Evolutionary conservation across 2,797 vertebrate species (phyloP).

Genomic region (Phoeniculus purpureus): DNA sequence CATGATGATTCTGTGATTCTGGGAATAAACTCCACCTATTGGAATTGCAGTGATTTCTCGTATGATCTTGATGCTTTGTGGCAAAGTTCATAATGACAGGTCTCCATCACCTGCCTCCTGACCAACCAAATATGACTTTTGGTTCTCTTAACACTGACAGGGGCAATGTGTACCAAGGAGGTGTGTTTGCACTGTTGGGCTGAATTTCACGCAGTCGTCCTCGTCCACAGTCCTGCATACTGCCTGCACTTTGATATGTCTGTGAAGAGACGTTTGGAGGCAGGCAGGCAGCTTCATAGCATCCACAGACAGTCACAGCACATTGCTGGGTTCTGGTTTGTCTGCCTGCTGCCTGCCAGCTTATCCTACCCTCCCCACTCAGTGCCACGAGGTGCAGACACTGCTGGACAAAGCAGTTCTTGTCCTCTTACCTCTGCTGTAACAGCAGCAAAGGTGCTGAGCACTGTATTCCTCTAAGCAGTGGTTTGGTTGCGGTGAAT

Average conservation of each 20-base stretch:
- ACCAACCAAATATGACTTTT: background rate
- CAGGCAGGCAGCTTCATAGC: background rate
- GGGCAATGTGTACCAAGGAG: background rate
- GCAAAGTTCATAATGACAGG: background rate
- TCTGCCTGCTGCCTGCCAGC: rapidly evolving
- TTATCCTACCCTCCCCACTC: background rate
- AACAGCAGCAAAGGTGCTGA: background rate
- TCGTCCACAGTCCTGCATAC: background rate
- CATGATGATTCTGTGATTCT: too few species aligned
- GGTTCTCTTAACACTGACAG: background rate
- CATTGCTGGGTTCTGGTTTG: background rate
- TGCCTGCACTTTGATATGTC: background rate
- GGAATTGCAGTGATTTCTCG: background rate
- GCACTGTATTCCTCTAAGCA: background rate
- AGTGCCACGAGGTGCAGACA: background rate
- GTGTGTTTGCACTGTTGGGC: background rate
- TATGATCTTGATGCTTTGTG: background rate
- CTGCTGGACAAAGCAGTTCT: background rate
- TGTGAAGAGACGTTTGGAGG: background rate
- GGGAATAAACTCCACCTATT: background rate
- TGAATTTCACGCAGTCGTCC: background rate
- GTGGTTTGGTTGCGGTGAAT: background rate
- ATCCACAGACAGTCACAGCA: rapidly evolving
- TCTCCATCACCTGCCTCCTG: background rate
- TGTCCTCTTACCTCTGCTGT: rapidly evolving